Base-by-base conservation (phyloP, 2,888 invertebrate genomes). In the Cactoblastis cactorum region DNA sequence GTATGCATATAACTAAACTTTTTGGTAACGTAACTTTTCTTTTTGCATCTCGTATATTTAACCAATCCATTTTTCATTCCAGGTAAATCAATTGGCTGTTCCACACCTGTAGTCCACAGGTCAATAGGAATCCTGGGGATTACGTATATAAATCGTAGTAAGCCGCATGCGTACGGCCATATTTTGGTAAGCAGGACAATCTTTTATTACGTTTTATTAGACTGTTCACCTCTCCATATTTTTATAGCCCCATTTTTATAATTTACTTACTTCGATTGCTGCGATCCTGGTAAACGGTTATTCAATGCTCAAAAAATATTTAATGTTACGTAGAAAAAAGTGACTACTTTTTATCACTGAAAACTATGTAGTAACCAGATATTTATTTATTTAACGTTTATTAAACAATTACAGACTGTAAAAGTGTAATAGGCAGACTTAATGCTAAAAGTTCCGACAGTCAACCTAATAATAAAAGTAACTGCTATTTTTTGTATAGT, bases 91-190 rank as follows among this genome's bases (percentile, higher is more conserved):
- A 60, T 52, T 49, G 50, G 24, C 38, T 35, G 19, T 54, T 54
- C 49, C 47, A 53, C 43, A 32, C 28, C 32, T 28, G 41, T 28
- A 17, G 15, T n/a, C 43, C 15, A 0, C 4, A 15, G 3, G 17
- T 15, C 28, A 47, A 32, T 33, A 9, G 38, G 52, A 50, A 62
- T 59, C 59, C 50, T 51, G 49, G 48, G 67, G 74, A 72, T 74
- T 66, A 72, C 41, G 54, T 43, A 55, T 63, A 72, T 80, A 80
- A 81, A 82, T 82, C 78, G 79, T 57, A 38, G 45, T 80, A 77
- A 79, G 69, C 73, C 69, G 6, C 49, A 19, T 15, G 34, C 9
- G 74, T 65, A 73, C 57, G 71, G 71, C 67, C 67, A 56, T 61
- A 62, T 59, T 61, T 66, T 61, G 57, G 62, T 62, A 60, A 54